Percentiles rank a stretch among this genome's conserved stretches.
Conservation (phyloP, 1,140 invertebrate species). For the Drosophila pandora region DNA sequence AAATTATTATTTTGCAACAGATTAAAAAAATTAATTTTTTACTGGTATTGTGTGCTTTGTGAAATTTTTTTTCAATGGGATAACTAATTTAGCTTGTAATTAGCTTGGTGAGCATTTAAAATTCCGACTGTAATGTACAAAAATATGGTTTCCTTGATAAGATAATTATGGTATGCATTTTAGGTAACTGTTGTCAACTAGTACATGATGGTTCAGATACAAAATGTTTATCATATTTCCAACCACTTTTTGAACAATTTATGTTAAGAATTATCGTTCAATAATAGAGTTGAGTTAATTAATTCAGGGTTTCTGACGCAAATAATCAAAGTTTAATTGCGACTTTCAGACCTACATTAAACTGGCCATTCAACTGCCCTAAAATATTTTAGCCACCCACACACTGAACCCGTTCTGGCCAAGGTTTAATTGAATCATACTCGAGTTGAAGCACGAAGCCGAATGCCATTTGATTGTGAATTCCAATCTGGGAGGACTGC, state of each 20-base stretch:
- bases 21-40: neutral
- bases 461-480: slow-evolving; percentile 52
- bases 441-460: slow-evolving; percentile 56
- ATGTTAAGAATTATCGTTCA: neutral
- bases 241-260: neutral
- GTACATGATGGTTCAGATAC: neutral
- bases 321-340: neutral
- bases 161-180: neutral
- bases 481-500: neutral
- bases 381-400: slow-evolving; percentile 32
- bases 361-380: slow-evolving; percentile 32
- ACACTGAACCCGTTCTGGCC: slow-evolving; percentile 24
- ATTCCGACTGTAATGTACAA: too few relatives aligned
- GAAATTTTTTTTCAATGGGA: too few relatives aligned
- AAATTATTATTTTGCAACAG: too few relatives aligned
- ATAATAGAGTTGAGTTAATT: slow-evolving; percentile 20
- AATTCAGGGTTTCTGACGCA: neutral
- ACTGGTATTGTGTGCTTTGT: too few relatives aligned
- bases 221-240: neutral
- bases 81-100: too few relatives aligned
- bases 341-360: slow-evolving; percentile 12
- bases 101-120: too few relatives aligned
- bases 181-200: neutral
- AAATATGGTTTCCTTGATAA: too few relatives aligned
- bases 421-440: slow-evolving; percentile 67